Evolutionary conservation across 2,797 vertebrate species (phyloP).

Genomic region (Acanthiza pusilla): DNA sequence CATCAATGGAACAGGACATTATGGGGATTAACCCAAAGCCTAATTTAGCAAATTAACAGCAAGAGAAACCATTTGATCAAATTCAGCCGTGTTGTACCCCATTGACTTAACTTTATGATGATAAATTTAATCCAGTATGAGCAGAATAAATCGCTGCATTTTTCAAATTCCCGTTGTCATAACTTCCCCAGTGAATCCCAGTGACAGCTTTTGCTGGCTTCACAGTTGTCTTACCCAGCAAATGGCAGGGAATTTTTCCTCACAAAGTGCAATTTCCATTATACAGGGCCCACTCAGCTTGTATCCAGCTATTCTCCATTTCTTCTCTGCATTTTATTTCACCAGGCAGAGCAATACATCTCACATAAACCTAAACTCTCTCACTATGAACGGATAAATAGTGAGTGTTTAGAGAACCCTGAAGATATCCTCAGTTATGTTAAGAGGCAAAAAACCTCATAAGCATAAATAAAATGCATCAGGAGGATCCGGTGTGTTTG

Average conservation of each 20-base stretch:
- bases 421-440: not conserved
- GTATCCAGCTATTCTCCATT: not conserved
- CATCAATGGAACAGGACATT: not conserved
- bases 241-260: not conserved
- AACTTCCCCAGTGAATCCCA: not conserved
- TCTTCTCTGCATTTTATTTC: not conserved
- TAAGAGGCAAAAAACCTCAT: not conserved
- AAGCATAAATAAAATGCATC: not conserved
- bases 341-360: not conserved
- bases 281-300: not conserved
- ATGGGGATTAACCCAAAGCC: not conserved
- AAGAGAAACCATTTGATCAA: not conserved
- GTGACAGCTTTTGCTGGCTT: not conserved
- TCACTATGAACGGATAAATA: not conserved
- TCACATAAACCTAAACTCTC: not conserved
- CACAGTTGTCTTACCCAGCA: not conserved
- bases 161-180: not conserved
- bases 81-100: not conserved
- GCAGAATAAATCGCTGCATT: not conserved
- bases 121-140: not conserved
- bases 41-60: not conserved
- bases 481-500: accelerated
- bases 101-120: not conserved
- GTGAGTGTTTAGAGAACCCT: not conserved
- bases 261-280: not conserved